Evolutionary conservation across 2,888 invertebrate species (phyloP), one percentile per base, ranked within the genome.

Genomic region (Lepidocyrtoides sp.): DNA sequence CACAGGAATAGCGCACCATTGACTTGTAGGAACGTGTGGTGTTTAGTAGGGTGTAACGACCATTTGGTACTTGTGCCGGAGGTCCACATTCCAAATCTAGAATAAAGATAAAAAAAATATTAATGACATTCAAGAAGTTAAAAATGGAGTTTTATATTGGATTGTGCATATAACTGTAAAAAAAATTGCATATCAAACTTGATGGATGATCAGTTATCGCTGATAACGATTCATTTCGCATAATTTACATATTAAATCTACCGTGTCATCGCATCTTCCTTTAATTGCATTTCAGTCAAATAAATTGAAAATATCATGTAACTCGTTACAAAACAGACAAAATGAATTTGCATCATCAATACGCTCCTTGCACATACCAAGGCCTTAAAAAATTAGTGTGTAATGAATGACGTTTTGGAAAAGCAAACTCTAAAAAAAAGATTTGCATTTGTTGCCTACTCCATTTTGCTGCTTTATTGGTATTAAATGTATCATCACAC

Each of bases 81-180:
- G 97, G 97, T 0, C 98, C 98, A 95, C 98, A 98, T 95, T 98
- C 98, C 94, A 98, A 97, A 94, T 97, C 98, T 98, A 95, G 1
- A 95, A 95, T 3, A 69, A 14, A 60, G 57, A 20, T 44, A n/a
- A n/a, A n/a, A 8, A 44, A 44, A n/a, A n/a, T n/a, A n/a, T n/a
- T n/a, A n/a, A n/a, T n/a, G n/a, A n/a, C n/a, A n/a, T n/a, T n/a
- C n/a, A n/a, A n/a, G n/a, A n/a, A n/a, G n/a, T n/a, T n/a, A n/a
- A n/a, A n/a, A n/a, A n/a, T n/a, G n/a, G n/a, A n/a, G n/a, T n/a
- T n/a, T n/a, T n/a, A n/a, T n/a, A n/a, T n/a, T n/a, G n/a, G n/a
- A n/a, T n/a, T n/a, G n/a, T n/a, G n/a, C n/a, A n/a, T n/a, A n/a
- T n/a, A n/a, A 1, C 44, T 44, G 10, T 2, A 5, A 8, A 44